phyloP scores from a whole-genome alignment of 2,113 vertebrate species.

The Beaufortia kweichowensis region DNA sequence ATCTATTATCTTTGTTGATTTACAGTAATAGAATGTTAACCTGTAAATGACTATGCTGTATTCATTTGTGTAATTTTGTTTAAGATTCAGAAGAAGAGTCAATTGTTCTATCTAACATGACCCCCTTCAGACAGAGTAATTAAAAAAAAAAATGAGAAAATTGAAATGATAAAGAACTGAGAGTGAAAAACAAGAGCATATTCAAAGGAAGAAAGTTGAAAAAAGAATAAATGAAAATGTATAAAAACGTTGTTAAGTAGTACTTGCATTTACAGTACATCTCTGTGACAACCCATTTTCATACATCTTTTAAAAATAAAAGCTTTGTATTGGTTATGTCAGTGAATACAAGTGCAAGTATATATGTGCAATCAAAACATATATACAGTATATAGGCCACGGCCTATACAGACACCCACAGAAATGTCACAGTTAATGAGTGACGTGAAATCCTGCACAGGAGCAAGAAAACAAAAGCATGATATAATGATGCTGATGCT shows the following conservation, averaged over 20 bases:
- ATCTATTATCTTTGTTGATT: too few relatives aligned
- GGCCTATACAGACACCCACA: conserved; percentile 64
- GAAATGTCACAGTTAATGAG: conserved; percentile 51
- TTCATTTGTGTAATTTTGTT: too few relatives aligned
- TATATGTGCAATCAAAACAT: conserved; percentile 76
- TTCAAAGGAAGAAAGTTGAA: too few relatives aligned
- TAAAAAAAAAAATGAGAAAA: neutral
- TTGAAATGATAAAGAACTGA: neutral
- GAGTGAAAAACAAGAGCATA: too few relatives aligned
- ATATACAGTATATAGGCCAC: conserved; percentile 74
- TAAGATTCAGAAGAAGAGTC: too few relatives aligned
- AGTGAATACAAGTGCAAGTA: conserved; percentile 65
- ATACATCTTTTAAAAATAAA: neutral
- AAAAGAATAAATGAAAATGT: too few relatives aligned
- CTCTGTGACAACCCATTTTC: neutral
- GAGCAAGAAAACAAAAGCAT: conserved; percentile 54
- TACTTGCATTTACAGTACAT: neutral
- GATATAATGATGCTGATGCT: conserved; percentile 53
- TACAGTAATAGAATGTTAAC: too few relatives aligned
- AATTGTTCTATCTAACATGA: too few relatives aligned
- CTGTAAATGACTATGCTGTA: too few relatives aligned
- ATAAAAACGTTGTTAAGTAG: neutral
- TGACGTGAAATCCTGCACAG: conserved; percentile 60
- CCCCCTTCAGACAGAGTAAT: too few relatives aligned
- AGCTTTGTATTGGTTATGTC: conserved; percentile 44